phyloP scores from a whole-genome alignment of 2,113 vertebrate genomes.

The Oreochromis tanganicae region DNA sequence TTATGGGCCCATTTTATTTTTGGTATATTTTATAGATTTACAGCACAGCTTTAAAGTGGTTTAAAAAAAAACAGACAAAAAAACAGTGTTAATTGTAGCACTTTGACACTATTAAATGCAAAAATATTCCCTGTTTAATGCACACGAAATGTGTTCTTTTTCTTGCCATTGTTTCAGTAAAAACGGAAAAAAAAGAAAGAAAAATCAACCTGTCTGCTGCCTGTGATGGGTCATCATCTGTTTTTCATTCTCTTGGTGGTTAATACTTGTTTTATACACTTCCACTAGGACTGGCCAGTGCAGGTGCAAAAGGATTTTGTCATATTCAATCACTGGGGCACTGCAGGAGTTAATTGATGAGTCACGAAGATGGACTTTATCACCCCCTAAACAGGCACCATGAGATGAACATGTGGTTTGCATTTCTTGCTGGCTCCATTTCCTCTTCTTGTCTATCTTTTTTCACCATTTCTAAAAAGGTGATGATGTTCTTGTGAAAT shows the following conservation, averaged over 20 bases:
- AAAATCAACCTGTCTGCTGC: background rate
- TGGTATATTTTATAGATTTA: slow-evolving; percentile 6
- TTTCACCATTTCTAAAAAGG: background rate
- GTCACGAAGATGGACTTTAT: slow-evolving; percentile 36
- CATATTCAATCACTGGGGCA: slow-evolving; percentile 3
- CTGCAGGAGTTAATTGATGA: slow-evolving; percentile 33
- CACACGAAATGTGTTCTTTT: background rate
- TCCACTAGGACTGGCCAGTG: background rate
- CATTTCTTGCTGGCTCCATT: slow-evolving; percentile 28
- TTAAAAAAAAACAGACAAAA: background rate
- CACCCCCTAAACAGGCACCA: slow-evolving; percentile 7
- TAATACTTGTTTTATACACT: background rate
- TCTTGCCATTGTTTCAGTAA: background rate
- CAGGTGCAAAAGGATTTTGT: slow-evolving; percentile 45
- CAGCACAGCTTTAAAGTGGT: slow-evolving; percentile 4
- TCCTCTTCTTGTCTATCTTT: background rate
- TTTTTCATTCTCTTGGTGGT: background rate
- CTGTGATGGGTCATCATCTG: slow-evolving; percentile 12
- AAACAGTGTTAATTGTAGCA: background rate
- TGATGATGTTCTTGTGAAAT: slow-evolving; percentile 5
- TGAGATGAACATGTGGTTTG: slow-evolving; percentile 53
- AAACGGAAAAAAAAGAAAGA: background rate
- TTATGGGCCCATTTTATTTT: slow-evolving; percentile 10
- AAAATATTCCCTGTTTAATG: background rate
- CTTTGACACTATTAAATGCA: background rate